Conservation (phyloP, 2,113 vertebrate genomes). For the Ciconia boyciana region DNA sequence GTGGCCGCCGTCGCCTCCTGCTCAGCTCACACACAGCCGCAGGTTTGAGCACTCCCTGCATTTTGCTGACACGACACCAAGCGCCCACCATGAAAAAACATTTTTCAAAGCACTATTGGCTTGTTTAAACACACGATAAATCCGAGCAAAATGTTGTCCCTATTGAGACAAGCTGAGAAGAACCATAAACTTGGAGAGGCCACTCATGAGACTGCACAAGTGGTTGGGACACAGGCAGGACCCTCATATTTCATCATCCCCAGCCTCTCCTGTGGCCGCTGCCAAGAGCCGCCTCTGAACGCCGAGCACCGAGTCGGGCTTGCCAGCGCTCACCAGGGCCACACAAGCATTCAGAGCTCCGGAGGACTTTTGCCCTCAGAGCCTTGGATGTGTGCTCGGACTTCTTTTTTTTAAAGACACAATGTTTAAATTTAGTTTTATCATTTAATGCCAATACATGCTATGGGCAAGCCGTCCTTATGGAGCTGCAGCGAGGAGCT, state of each 20-base stretch:
- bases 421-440: not conserved
- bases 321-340: not conserved
- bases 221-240: not conserved
- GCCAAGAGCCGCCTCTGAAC: not conserved
- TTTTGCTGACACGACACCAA: slow-evolving; percentile 17
- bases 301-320: not conserved
- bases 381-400: not conserved
- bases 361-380: not conserved
- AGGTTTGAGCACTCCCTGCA: not conserved
- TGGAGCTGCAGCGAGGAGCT: not conserved
- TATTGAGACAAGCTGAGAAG: not conserved
- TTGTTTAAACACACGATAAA: slow-evolving; percentile 19
- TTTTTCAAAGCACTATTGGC: not conserved
- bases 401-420: not conserved
- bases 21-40: not conserved
- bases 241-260: not conserved
- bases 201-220: not conserved
- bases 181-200: not conserved
- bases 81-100: not conserved
- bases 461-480: not conserved
- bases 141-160: not conserved
- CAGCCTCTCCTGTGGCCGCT: not conserved
- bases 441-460: not conserved
- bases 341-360: not conserved
- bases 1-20: not conserved